Evolutionary conservation across 2,888 invertebrate species (phyloP).

Genomic region (Amiota minor): DNA sequence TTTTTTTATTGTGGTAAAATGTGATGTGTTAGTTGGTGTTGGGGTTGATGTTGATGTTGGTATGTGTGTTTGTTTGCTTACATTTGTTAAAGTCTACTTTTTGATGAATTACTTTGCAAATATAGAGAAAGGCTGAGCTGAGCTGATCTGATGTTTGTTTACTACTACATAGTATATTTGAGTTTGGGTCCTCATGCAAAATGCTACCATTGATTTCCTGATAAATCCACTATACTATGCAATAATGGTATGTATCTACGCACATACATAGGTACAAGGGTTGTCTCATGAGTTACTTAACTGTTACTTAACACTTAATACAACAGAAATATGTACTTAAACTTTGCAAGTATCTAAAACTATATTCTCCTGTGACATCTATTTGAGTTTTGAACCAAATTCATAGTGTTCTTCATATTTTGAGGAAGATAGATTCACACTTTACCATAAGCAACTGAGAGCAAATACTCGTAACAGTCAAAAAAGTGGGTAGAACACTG

Average conservation of each 20-base stretch:
- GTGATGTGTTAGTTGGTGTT: neutral
- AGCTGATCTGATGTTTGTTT: neutral
- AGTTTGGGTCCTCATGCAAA: neutral
- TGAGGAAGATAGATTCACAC: too few species aligned
- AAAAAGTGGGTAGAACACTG: too few species aligned
- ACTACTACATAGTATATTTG: neutral
- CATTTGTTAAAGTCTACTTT: constrained; percentile 16
- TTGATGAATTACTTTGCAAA: constrained; percentile 34
- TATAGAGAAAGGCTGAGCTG: constrained; percentile 1
- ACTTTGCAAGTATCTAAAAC: too few species aligned
- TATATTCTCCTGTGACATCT: too few species aligned
- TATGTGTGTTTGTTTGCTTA: neutral
- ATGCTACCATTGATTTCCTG: constrained; percentile 11
- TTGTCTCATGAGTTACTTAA: too few species aligned
- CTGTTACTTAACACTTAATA: too few species aligned
- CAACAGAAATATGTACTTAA: too few species aligned
- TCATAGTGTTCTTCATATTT: too few species aligned
- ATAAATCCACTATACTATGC: constrained; percentile 13
- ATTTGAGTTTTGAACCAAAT: too few species aligned
- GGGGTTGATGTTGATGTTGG: neutral
- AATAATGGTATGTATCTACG: constrained; percentile 2
- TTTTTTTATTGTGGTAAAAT: neutral
- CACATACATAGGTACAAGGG: neutral
- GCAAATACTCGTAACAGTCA: too few species aligned
- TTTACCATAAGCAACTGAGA: too few species aligned